Conservation (phyloP, 2,888 invertebrate genomes). For the Drosophila meridionalis region DNA sequence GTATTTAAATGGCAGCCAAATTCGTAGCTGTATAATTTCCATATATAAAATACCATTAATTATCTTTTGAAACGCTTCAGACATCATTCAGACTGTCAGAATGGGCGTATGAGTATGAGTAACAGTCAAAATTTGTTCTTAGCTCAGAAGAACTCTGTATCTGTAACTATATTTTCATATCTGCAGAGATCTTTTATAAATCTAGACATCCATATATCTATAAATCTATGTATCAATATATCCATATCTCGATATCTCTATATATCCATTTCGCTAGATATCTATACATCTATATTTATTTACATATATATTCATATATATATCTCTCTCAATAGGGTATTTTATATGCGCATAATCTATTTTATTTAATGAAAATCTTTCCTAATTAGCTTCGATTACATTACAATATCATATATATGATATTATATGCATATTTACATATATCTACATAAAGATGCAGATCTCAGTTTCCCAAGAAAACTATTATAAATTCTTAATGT, state of each 20-base stretch:
- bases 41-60: not conserved
- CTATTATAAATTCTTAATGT: not conserved
- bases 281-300: too few relatives aligned
- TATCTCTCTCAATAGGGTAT: not conserved
- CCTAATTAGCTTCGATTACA: conserved; percentile 5
- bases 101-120: not conserved
- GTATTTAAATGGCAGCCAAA: conserved; percentile 2
- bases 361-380: not conserved
- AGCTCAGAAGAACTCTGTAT: not conserved
- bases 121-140: not conserved
- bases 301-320: not conserved
- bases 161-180: not conserved
- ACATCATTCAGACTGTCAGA: not conserved
- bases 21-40: not conserved
- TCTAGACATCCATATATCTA: too few relatives aligned
- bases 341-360: not conserved
- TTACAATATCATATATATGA: conserved; percentile 1
- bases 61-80: not conserved
- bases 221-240: too few relatives aligned
- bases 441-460: not conserved
- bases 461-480: not conserved
- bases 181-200: too few relatives aligned
- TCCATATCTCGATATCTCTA: too few relatives aligned
- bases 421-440: not conserved
- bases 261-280: too few relatives aligned